phyloP scores from a whole-genome alignment of 2,888 invertebrate genomes.

The Patella caerulea region DNA sequence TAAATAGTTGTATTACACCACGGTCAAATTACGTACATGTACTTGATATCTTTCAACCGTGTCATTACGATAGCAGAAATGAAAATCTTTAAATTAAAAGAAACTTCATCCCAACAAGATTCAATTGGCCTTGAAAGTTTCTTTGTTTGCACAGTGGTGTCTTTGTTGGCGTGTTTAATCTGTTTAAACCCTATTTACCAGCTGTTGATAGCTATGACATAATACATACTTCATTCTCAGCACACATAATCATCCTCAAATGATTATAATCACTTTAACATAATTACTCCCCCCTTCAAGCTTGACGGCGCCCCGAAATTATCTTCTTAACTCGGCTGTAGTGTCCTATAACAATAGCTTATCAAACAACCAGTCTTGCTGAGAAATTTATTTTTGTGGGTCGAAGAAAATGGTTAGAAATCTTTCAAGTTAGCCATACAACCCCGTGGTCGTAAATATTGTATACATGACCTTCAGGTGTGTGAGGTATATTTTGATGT shows the following conservation, averaged over 20 bases:
- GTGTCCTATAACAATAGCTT: neutral
- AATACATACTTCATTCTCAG: neutral
- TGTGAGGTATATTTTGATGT: neutral
- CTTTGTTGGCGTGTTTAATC: no score
- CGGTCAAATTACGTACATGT: no score
- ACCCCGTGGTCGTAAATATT: neutral
- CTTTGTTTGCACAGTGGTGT: no score
- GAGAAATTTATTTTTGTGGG: neutral
- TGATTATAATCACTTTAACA: no score
- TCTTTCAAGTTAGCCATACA: neutral
- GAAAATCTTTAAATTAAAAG: no score
- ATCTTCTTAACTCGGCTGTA: neutral
- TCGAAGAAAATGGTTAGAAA: neutral
- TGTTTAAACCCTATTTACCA: neutral
- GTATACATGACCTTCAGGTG: neutral
- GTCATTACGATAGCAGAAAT: no score
- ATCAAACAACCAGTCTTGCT: neutral
- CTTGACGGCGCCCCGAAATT: conserved; percentile 9
- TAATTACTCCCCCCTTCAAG: neutral
- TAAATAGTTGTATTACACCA: no score
- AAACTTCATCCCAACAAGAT: no score
- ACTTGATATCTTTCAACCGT: no score
- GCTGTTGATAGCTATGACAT: neutral
- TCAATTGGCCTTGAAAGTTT: no score
- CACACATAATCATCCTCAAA: no score